Evolutionary conservation across 2,113 vertebrate genomes (phyloP), one percentile per base, ranked within the genome.

Genomic region (Pandion haliaetus): DNA sequence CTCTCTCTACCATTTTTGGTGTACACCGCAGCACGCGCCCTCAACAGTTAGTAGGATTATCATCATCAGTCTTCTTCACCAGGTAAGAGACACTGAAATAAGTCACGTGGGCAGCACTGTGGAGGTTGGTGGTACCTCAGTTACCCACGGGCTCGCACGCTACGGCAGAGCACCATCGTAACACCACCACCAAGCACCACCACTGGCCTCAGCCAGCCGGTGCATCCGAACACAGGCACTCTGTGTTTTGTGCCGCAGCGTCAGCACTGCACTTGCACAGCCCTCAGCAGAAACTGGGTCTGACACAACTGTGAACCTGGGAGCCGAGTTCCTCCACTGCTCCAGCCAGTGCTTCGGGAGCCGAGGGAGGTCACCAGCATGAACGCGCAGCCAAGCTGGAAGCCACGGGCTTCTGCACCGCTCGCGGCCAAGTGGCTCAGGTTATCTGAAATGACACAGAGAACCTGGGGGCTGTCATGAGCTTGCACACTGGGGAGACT

Each of bases 281-380:
- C 14, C 17, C 45, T 21, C 28, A 38, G 61, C 52, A 54, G 62
- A 17, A 44, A 31, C 26, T 1, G 0, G 55, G 10, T 18, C 38
- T 4, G 47, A 44, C 11, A 1, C 10, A 19, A 28, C 40, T 5
- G 16, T 1, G 6, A 62, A 65, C 34, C n/a, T 4, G 14, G 57
- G 32, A 20, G 13, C 59, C 7, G 17, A 14, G 62, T 40, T 63
- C 31, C 63, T 28, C 87, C 5, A 25, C 12, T 7, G 45, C 72
- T 36, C n/a, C 88, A 47, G 70, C 21, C 8, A 8, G 55, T 0
- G 2, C 38, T 47, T 7, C 0, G 0, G 32, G 66, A 79, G 12
- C 38, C 0, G 1, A 57, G 61, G 55, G 57, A 62, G 32, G 58
- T 63, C 65, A 14, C 9, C 4, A 42, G 69, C 59, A 38, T 2